Percentiles rank a stretch among this genome's conserved stretches.
Evolutionary conservation across 1,140 invertebrate species (phyloP).

Genomic region (Holcopasites calliopsidis): DNA sequence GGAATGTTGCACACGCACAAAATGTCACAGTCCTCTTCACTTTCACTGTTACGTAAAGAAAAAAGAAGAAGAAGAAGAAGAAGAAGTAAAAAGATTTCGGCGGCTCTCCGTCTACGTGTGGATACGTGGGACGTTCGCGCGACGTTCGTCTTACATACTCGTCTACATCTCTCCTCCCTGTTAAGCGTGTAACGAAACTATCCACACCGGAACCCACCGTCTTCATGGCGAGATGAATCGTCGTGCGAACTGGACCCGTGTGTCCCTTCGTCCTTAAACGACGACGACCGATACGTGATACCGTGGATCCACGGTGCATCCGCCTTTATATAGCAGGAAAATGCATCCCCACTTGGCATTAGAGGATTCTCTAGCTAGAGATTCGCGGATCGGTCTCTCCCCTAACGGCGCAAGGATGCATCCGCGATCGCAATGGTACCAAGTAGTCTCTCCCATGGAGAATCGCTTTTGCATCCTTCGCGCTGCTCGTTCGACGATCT

Average conservation of each 20-base stretch:
- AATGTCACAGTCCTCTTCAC: constrained; percentile 73
- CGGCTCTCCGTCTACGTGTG: background rate
- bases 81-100: no score
- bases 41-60: constrained; percentile 73
- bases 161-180: background rate
- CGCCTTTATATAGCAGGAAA: constrained; percentile 77
- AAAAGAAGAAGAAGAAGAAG: no score
- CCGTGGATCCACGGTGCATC: constrained; percentile 64
- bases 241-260: constrained; percentile 29
- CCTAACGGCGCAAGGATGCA: constrained; percentile 52
- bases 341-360: constrained; percentile 66
- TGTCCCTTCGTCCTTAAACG: constrained; percentile 65
- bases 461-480: constrained; percentile 19
- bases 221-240: constrained; percentile 63
- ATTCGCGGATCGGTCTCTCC: constrained; percentile 55
- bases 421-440: constrained; percentile 41
- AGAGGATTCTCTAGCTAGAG: constrained; percentile 15
- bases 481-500: background rate
- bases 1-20: constrained; percentile 51
- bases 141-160: background rate
- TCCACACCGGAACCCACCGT: constrained; percentile 65
- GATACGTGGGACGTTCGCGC: background rate
- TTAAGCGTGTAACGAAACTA: background rate
- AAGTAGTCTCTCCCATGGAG: background rate
- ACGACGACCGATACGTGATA: constrained; percentile 68